A percentile compares a stretch with the other conserved stretches of the same genome.
Conservation (phyloP, 2,797 vertebrate genomes). For the Hydrolagus colliei region DNA sequence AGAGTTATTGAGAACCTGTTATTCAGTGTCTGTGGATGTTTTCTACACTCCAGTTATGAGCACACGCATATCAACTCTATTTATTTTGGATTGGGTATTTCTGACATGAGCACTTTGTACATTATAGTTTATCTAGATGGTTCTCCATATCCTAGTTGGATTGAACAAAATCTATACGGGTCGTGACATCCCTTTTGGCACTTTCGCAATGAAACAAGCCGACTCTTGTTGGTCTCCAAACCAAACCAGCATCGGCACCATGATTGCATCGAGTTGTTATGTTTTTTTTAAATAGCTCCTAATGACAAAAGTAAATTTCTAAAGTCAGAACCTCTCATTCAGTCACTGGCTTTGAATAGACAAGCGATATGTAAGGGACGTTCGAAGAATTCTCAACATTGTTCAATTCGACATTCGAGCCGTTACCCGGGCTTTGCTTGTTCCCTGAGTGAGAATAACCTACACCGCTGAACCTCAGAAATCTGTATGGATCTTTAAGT, state of each 20-base stretch:
- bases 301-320: too few species aligned
- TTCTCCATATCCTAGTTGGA: background rate
- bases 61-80: background rate
- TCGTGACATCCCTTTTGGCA: background rate
- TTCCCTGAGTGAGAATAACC: too few species aligned
- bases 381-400: too few species aligned
- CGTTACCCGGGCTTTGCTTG: too few species aligned
- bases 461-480: too few species aligned
- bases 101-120: constrained; percentile 3
- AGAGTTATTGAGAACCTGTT: background rate
- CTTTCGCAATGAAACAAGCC: background rate
- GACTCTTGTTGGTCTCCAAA: background rate
- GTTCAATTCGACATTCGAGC: too few species aligned
- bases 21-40: background rate
- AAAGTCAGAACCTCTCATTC: too few species aligned
- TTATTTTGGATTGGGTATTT: background rate
- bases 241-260: background rate
- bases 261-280: background rate
- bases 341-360: too few species aligned
- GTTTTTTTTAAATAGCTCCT: background rate
- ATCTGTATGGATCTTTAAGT: too few species aligned
- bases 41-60: background rate
- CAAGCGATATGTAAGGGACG: too few species aligned
- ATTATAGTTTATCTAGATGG: background rate
- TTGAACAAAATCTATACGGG: background rate